Conservation (phyloP, 92 coral and sea anemone genomes). For the Zoanthus gigantus region DNA sequence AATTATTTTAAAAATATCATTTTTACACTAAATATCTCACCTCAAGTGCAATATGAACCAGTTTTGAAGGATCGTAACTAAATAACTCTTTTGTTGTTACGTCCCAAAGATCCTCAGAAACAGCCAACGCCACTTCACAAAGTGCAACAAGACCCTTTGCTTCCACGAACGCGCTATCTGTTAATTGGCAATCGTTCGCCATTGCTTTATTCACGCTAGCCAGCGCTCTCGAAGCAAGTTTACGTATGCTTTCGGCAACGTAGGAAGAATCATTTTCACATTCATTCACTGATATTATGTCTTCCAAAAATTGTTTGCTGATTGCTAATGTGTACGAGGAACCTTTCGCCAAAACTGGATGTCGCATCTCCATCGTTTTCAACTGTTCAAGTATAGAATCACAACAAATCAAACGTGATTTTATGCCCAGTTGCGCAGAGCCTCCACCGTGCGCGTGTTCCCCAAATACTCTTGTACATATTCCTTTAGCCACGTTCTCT, state of each 20-base stretch:
- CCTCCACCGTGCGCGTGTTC: not conserved
- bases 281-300: not conserved
- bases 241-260: not conserved
- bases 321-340: constrained; percentile 39
- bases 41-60: constrained; percentile 32
- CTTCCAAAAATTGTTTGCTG: constrained; percentile 33
- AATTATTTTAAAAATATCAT: too few species aligned
- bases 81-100: constrained; percentile 25
- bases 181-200: not conserved
- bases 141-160: constrained; percentile 26
- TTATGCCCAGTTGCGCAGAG: not conserved
- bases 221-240: constrained; percentile 9
- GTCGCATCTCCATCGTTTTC: not conserved
- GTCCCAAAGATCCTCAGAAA: constrained; percentile 31
- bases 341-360: constrained; percentile 13
- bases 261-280: not conserved
- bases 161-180: not conserved
- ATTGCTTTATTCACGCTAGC: not conserved
- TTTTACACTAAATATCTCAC: not conserved
- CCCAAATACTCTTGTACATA: constrained; percentile 16
- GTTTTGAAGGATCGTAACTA: constrained; percentile 26
- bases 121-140: constrained; percentile 26
- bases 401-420: not conserved
- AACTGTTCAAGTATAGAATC: constrained; percentile 22
- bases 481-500: constrained; percentile 25